Conservation (phyloP, 2,888 invertebrate species). For the Polyommatus iphigenia region DNA sequence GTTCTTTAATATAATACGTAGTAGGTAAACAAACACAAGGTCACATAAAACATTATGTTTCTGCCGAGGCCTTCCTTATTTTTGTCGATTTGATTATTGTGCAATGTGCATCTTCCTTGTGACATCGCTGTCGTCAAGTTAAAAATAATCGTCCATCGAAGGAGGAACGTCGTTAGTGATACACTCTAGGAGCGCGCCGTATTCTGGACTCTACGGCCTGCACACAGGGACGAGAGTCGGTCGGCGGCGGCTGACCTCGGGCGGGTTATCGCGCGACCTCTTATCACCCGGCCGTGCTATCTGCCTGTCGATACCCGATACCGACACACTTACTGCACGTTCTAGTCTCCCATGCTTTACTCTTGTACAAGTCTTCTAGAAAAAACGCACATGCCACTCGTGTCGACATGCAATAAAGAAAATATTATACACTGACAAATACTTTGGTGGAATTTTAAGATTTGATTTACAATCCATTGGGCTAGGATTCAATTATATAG, state of each 20-base stretch:
- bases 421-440: no score
- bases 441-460: no score
- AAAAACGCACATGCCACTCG: not conserved
- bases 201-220: conserved; percentile 31
- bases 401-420: no score
- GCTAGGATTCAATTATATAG: no score
- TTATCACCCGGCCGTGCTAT: conserved; percentile 44
- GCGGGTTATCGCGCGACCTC: conserved; percentile 48
- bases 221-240: conserved; percentile 21
- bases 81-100: not conserved
- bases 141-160: conserved; percentile 36
- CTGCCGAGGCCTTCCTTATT: not conserved
- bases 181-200: conserved; percentile 34
- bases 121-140: conserved; percentile 29
- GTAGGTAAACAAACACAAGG: not conserved
- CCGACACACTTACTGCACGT: conserved; percentile 1
- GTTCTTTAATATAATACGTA: not conserved
- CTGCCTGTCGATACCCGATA: conserved; percentile 17
- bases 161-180: conserved; percentile 35
- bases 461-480: no score
- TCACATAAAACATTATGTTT: not conserved
- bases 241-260: conserved; percentile 41
- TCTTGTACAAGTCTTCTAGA: not conserved
- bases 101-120: conserved; percentile 24
- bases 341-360: not conserved